A percentile compares a stretch with the other conserved stretches of the same genome.
These are phyloP conservation scores for Aplochiton taeniatus DNA, from an alignment of 2,797 vertebrate genomes.

Conservation along the genomic window DNA sequence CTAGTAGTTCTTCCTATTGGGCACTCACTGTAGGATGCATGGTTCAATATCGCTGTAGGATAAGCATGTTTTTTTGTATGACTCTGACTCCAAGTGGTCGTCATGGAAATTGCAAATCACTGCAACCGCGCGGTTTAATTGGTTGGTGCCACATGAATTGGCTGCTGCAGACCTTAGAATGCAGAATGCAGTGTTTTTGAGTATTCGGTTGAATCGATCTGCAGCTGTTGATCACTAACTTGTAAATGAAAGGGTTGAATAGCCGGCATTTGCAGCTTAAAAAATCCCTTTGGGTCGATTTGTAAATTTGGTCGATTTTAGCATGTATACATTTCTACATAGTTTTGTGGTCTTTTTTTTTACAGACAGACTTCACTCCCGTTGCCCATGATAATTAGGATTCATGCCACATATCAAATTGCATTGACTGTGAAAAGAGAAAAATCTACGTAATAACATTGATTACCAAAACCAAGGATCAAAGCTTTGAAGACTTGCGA, in stretches of 20 bases:
- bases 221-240: too few species aligned
- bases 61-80: slow-evolving; percentile 32
- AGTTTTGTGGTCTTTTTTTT: background rate
- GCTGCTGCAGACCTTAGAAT: slow-evolving; percentile 4
- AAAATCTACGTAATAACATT: too few species aligned
- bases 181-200: background rate
- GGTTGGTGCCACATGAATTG: slow-evolving; percentile 6
- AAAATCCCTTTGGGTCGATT: background rate
- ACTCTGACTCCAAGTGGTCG: slow-evolving; percentile 70
- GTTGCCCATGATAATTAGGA: background rate
- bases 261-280: background rate
- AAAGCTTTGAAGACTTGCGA: too few species aligned
- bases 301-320: background rate
- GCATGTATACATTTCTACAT: too few species aligned
- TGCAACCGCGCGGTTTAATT: slow-evolving; percentile 6
- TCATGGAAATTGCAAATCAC: slow-evolving; percentile 51
- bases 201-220: too few species aligned
- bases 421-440: too few species aligned
- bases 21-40: slow-evolving; percentile 26
- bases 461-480: too few species aligned
- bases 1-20: slow-evolving; percentile 11
- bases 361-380: background rate
- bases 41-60: background rate
- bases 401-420: too few species aligned
- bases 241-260: too few species aligned